Percentiles rank a stretch among this genome's conserved stretches.
Conservation (phyloP, 2,888 invertebrate genomes). For the Pegoplata infirma region DNA sequence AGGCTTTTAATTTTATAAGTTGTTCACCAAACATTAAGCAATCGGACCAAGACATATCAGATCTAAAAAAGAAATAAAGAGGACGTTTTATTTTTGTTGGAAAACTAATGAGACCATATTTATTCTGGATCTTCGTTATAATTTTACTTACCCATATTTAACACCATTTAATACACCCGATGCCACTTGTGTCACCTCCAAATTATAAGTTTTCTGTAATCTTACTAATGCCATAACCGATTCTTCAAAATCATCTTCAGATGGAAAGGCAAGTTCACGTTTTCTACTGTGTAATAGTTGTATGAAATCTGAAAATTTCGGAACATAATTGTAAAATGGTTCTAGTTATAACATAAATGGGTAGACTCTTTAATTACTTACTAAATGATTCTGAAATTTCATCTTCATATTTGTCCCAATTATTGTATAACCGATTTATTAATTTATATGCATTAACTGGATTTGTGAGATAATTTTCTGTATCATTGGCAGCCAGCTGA, state of each 20-base stretch:
- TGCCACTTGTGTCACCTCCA: constrained; percentile 91
- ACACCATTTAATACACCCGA: constrained; percentile 91
- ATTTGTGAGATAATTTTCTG: constrained; percentile 90
- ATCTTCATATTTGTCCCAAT: constrained; percentile 89
- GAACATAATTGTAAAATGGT: neutral
- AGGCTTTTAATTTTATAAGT: constrained; percentile 93
- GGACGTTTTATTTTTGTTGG: too few relatives aligned
- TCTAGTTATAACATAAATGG: neutral
- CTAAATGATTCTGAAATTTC: constrained; percentile 82
- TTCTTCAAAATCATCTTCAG: constrained; percentile 94
- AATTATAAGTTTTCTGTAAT: constrained; percentile 94
- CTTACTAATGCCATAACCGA: constrained; percentile 95
- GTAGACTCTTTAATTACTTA: constrained; percentile 61
- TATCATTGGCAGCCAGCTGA: constrained; percentile 85
- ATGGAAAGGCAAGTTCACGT: constrained; percentile 86
- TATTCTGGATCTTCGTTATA: too few relatives aligned
- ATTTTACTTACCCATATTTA: constrained; percentile 82
- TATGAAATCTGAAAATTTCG: constrained; percentile 16
- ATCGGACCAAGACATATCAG: constrained; percentile 89
- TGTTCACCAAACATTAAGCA: constrained; percentile 96
- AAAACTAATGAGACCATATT: constrained; percentile 4
- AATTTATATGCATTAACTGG: constrained; percentile 96
- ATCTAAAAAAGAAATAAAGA: constrained; percentile 76
- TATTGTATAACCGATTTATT: constrained; percentile 93
- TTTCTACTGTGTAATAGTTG: neutral